phyloP scores from a whole-genome alignment of 2,888 invertebrate species.

The Calliopum simillimum region DNA sequence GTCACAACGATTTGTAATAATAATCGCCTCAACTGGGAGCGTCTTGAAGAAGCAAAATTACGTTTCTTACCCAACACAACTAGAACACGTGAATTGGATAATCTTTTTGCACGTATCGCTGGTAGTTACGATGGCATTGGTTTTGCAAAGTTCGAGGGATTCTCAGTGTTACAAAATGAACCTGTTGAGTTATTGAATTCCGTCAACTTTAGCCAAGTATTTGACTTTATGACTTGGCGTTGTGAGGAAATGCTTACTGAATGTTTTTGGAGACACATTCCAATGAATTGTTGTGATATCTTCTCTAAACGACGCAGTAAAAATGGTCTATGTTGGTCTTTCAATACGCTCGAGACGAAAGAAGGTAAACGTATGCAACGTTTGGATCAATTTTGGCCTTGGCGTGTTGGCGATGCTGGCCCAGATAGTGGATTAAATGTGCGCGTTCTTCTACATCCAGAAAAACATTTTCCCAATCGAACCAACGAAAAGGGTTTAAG shows the following conservation, averaged over 20 bases:
- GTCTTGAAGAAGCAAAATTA: conserved; percentile 55
- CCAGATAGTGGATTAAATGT: conserved; percentile 54
- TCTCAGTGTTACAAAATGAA: conserved; percentile 49
- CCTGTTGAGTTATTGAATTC: conserved; percentile 53
- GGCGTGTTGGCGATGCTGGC: conserved; percentile 56
- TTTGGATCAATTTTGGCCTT: conserved; percentile 56
- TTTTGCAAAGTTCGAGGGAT: conserved; percentile 61
- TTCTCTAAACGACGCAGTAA: conserved; percentile 67
- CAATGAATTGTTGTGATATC: conserved; percentile 67
- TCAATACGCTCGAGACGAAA: conserved; percentile 65
- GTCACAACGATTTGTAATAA: conserved; percentile 63
- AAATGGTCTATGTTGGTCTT: conserved; percentile 68
- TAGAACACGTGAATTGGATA: conserved; percentile 32
- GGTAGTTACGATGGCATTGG: conserved; percentile 56
- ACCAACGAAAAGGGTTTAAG: conserved; percentile 54
- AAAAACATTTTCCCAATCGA: conserved; percentile 55
- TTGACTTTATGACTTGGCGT: conserved; percentile 60
- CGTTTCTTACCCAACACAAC: conserved; percentile 55
- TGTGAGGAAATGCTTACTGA: conserved; percentile 65
- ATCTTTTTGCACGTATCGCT: conserved; percentile 56
- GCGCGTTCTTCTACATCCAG: conserved; percentile 52
- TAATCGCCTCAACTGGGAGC: conserved; percentile 64
- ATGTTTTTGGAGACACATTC: conserved; percentile 67
- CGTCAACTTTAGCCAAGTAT: conserved; percentile 60
- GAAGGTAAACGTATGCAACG: conserved; percentile 51